phyloP scores from a whole-genome alignment of 1,140 invertebrate species.

The Leptopilina clavipes region DNA sequence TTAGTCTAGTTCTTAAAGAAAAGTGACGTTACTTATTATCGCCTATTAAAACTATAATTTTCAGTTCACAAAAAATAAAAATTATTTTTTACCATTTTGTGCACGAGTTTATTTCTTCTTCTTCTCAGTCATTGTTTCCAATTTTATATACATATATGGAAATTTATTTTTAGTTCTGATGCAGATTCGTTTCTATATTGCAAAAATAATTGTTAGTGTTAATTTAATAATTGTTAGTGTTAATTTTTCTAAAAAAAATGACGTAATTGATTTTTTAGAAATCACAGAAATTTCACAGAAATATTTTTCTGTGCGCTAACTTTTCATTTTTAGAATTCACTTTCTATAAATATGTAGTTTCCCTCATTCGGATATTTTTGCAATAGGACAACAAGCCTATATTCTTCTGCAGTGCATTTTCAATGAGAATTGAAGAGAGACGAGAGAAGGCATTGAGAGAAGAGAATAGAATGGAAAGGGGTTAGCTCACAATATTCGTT shows the following conservation, averaged over 20 bases:
- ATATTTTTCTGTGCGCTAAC: no score
- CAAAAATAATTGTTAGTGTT: no score
- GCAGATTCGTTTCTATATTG: no score
- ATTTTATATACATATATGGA: no score
- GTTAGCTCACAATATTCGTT: constrained; percentile 20
- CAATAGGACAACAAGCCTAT: constrained; percentile 11
- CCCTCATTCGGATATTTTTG: neutral
- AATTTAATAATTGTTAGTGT: no score
- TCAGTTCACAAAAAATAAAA: neutral
- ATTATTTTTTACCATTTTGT: neutral
- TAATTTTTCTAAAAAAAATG: no score
- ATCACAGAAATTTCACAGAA: no score
- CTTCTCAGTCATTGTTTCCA: no score
- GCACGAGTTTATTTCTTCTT: no score
- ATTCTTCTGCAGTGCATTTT: neutral
- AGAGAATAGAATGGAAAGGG: constrained; percentile 2
- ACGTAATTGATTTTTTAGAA: no score
- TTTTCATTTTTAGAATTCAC: no score
- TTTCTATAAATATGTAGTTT: neutral
- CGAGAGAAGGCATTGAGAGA: neutral
- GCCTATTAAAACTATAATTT: neutral
- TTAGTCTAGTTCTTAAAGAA: neutral
- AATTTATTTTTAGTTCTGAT: no score
- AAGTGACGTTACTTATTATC: neutral
- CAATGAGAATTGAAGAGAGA: constrained; percentile 1